Evolutionary conservation across 1,140 invertebrate species (phyloP).

Genomic region (Sesamia nonagrioides): DNA sequence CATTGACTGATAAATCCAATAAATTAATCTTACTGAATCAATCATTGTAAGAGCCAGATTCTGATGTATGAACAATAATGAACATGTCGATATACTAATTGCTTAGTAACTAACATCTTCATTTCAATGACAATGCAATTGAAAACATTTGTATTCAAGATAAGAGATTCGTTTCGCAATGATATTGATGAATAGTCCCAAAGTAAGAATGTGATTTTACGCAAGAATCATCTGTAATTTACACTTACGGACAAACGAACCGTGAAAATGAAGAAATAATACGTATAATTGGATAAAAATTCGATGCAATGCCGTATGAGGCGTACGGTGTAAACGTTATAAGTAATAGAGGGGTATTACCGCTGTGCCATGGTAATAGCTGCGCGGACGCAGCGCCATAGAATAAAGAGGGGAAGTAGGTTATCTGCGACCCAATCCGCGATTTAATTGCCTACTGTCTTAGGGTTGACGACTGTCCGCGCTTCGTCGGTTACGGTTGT

Average conservation of each 20-base stretch:
- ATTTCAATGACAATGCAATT: constrained; percentile 33
- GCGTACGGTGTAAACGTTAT: constrained; percentile 37
- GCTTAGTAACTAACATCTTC: constrained; percentile 1
- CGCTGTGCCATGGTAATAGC: constrained; percentile 36
- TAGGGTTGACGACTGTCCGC: too few species aligned
- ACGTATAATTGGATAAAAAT: constrained; percentile 43
- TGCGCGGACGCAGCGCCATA: constrained; percentile 40
- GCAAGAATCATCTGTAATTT: constrained; percentile 30
- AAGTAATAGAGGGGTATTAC: constrained; percentile 49
- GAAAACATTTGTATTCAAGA: constrained; percentile 25
- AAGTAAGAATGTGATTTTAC: constrained; percentile 19
- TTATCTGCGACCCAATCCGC: too few species aligned
- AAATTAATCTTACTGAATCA: not conserved
- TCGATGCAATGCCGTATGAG: constrained; percentile 26
- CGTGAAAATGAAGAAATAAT: constrained; percentile 39
- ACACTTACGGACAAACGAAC: constrained; percentile 34
- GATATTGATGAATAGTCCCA: constrained; percentile 14
- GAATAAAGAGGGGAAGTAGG: too few species aligned
- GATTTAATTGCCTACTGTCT: too few species aligned
- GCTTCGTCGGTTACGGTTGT: too few species aligned
- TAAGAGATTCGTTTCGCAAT: constrained; percentile 29
- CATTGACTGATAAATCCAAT: constrained; percentile 1
- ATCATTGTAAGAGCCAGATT: not conserved
- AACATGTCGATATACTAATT: not conserved
- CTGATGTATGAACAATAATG: not conserved